These are phyloP conservation scores for Plecotus auritus DNA, from an alignment of 2,113 vertebrate species.

Conservation along the genomic window DNA sequence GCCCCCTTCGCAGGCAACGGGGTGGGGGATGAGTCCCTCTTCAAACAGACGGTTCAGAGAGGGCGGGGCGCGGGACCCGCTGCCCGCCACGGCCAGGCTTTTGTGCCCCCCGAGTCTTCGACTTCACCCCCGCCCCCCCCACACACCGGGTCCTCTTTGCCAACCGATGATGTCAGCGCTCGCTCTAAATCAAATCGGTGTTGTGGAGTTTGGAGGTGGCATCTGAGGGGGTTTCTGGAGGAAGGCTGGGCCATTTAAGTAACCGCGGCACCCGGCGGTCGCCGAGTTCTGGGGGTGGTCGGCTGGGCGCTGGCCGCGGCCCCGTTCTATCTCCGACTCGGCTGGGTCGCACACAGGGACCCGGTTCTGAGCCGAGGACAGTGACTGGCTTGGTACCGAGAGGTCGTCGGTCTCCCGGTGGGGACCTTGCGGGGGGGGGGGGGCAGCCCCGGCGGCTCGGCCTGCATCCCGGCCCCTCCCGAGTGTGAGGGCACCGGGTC, in stretches of 20 bases:
- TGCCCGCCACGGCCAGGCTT: slow-evolving; percentile 83
- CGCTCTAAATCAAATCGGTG: slow-evolving; percentile 85
- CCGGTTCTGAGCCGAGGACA: background rate
- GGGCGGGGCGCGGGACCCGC: slow-evolving; percentile 86
- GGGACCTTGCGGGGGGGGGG: too few species aligned
- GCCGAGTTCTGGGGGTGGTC: background rate
- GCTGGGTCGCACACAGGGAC: accelerated
- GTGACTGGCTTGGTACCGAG: background rate
- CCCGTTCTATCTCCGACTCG: background rate
- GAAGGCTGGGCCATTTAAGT: slow-evolving; percentile 39
- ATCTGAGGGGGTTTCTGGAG: slow-evolving; percentile 71
- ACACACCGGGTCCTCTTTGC: slow-evolving; percentile 86
- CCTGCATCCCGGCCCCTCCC: background rate
- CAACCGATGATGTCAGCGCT: slow-evolving; percentile 81
- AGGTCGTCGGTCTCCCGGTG: background rate
- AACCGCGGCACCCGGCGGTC: accelerated
- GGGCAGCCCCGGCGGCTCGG: background rate
- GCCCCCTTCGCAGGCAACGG: slow-evolving; percentile 86
- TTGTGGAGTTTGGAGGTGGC: slow-evolving; percentile 83
- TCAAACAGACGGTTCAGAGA: slow-evolving; percentile 99
- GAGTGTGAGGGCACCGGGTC: background rate
- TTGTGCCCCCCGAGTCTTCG: slow-evolving; percentile 83
- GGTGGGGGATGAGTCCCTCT: slow-evolving; percentile 99
- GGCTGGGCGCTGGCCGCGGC: too few species aligned
- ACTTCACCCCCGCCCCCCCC: slow-evolving; percentile 79